phyloP scores from a whole-genome alignment of 2,888 invertebrate genomes.

The Sinopyrophorus schimmeli region DNA sequence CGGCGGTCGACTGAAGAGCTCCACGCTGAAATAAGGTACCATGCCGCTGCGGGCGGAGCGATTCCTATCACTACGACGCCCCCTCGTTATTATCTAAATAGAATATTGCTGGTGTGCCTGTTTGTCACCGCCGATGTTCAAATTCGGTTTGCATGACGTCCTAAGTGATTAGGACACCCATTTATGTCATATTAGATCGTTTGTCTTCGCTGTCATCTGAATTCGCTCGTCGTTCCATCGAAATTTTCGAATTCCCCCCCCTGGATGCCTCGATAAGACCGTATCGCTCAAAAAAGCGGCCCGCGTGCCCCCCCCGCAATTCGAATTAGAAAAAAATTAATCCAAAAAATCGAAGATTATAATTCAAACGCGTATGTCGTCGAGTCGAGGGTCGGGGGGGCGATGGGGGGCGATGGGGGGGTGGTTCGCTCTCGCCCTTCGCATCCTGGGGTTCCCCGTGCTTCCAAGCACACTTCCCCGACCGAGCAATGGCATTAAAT shows the following conservation, averaged over 20 bases:
- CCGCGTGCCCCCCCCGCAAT: too few species aligned
- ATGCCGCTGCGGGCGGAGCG: constrained; percentile 40
- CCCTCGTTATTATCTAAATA: constrained; percentile 39
- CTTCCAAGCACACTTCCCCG: constrained; percentile 28
- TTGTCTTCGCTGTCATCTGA: constrained; percentile 28
- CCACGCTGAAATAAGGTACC: constrained; percentile 33
- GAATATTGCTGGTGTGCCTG: constrained; percentile 31
- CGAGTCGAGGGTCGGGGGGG: too few species aligned
- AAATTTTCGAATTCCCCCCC: too few species aligned
- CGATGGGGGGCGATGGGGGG: too few species aligned
- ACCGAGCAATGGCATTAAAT: constrained; percentile 54
- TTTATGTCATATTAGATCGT: constrained; percentile 31
- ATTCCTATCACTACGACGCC: constrained; percentile 36
- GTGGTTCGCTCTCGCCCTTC: too few species aligned
- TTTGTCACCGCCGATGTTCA: constrained; percentile 32
- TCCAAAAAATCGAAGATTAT: too few species aligned
- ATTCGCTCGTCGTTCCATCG: too few species aligned
- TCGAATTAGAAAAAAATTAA: too few species aligned
- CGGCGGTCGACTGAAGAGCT: constrained; percentile 35
- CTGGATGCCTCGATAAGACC: too few species aligned
- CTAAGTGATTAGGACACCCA: constrained; percentile 28
- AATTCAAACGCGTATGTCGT: too few species aligned
- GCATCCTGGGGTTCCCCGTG: too few species aligned
- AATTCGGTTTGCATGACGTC: constrained; percentile 30
- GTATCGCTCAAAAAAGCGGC: too few species aligned